phyloP scores from a whole-genome alignment of 2,888 invertebrate species.

The Notodonta ziczac region DNA sequence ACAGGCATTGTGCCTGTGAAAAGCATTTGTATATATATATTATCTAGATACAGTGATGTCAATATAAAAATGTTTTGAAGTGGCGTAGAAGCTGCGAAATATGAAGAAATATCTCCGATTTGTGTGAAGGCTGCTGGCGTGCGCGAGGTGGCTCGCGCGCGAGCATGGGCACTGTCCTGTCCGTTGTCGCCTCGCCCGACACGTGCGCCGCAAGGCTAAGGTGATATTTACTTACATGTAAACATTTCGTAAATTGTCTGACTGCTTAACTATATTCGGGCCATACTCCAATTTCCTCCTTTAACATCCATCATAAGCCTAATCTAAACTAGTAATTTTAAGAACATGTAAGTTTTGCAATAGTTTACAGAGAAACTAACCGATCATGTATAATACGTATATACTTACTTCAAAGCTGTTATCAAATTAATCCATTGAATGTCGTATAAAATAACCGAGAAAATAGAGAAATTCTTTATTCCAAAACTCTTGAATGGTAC shows the following conservation, averaged over 20 bases:
- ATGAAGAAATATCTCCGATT: constrained; percentile 27
- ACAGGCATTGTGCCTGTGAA: no score
- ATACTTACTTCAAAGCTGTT: no score
- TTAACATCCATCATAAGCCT: not conserved
- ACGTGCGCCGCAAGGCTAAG: constrained; percentile 35
- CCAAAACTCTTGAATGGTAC: no score
- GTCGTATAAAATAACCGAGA: no score
- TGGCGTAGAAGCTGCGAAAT: constrained; percentile 22
- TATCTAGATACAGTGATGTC: no score
- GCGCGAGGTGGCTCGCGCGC: constrained; percentile 12
- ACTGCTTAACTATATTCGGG: constrained; percentile 2
- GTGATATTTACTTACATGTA: constrained; percentile 32
- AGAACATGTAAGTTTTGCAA: no score
- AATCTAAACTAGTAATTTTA: not conserved
- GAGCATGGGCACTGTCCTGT: not conserved
- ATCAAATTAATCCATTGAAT: no score
- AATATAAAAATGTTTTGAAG: not conserved
- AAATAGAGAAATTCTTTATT: no score
- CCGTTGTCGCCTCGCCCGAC: constrained; percentile 5
- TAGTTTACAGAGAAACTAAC: no score
- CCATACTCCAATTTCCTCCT: not conserved
- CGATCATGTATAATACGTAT: no score
- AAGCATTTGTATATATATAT: no score
- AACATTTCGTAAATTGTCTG: constrained; percentile 30
- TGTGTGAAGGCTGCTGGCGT: constrained; percentile 25